Evolutionary conservation across 2,888 invertebrate species (phyloP).

Genomic region (Synanthedon tipuliformis): DNA sequence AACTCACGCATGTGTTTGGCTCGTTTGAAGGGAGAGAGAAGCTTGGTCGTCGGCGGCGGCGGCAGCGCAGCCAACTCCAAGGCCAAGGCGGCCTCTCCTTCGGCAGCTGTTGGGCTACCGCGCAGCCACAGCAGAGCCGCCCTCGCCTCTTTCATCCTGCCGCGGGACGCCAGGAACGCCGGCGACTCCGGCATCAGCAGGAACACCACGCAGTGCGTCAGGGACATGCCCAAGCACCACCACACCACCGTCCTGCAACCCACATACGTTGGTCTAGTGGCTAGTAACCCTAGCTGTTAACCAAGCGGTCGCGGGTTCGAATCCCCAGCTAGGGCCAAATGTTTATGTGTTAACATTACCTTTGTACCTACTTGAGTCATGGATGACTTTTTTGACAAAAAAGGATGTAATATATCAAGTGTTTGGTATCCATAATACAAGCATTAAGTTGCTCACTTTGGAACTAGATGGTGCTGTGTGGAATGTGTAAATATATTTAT

Average conservation of each 20-base stretch:
- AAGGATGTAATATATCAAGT: too few species aligned
- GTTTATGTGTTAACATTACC: too few species aligned
- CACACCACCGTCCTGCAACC: conserved; percentile 29
- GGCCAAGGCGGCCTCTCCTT: conserved; percentile 17
- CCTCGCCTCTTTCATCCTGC: conserved; percentile 32
- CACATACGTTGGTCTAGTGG: too few species aligned
- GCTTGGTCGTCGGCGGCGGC: conserved; percentile 14
- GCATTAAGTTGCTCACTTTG: too few species aligned
- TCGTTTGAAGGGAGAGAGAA: conserved; percentile 18
- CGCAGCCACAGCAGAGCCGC: conserved; percentile 36
- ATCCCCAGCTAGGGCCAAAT: too few species aligned
- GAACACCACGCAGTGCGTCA: conserved; percentile 29
- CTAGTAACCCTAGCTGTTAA: too few species aligned
- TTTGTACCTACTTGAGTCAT: too few species aligned
- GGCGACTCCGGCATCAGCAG: conserved; percentile 44
- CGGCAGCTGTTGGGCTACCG: conserved; percentile 7
- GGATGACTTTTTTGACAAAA: too few species aligned
- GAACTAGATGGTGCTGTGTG: too few species aligned
- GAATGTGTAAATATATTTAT: too few species aligned
- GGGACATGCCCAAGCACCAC: conserved; percentile 31
- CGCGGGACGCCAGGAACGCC: conserved; percentile 38
- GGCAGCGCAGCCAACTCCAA: conserved; percentile 26
- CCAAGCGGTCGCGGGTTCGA: too few species aligned
- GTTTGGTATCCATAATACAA: too few species aligned
- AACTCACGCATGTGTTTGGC: conserved; percentile 32